Base-by-base conservation (phyloP, 2,113 vertebrate species). In the Phoenicopterus ruber region DNA sequence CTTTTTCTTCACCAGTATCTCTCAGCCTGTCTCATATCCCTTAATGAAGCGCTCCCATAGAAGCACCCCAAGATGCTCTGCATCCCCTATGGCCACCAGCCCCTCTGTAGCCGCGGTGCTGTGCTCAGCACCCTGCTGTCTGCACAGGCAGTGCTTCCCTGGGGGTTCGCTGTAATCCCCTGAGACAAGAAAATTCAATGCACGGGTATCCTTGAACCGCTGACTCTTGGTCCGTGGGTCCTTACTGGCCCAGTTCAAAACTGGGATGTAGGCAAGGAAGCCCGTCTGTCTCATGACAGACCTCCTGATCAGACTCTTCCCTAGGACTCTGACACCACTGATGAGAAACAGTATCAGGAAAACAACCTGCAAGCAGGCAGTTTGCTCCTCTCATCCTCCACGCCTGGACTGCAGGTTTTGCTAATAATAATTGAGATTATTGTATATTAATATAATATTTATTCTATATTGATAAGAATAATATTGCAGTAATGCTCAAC, bases 181-280 rank as follows among this genome's bases (percentile, higher is more conserved):
- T 14, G 31, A 58, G 26, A 52, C 22, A 59, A 66, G 9, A 21
- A 76, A 74, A 80, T 52, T 82, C 10, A 10, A n/a, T 62, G 47
- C 28, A 40, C 7, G 28, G 7, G 2, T 55, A 4, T 44, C 52
- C 24, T 55, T 52, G 22, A 76, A 61, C 9, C 5, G 54, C 31
- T n/a, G 36, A 21, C 5, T 47, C 34, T 55, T 1, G 0, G 14
- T 47, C 34, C 42, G 7, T 47, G 28, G 12, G 19, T 58, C 22
- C 32, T 67, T 46, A 73, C 17, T 10, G 38, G 10, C 24, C 20
- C 24, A 17, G 22, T 36, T 79, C 29, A 83, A 57, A 79, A 74
- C 31, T 24, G 32, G 24, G 15, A 36, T 44, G 2, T 8, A 17
- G n/a, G 21, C 12, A 69, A 73, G 32, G 52, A 61, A 36, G 9